Conservation (phyloP, 2,113 vertebrate species). For the Carlito syrichta region DNA sequence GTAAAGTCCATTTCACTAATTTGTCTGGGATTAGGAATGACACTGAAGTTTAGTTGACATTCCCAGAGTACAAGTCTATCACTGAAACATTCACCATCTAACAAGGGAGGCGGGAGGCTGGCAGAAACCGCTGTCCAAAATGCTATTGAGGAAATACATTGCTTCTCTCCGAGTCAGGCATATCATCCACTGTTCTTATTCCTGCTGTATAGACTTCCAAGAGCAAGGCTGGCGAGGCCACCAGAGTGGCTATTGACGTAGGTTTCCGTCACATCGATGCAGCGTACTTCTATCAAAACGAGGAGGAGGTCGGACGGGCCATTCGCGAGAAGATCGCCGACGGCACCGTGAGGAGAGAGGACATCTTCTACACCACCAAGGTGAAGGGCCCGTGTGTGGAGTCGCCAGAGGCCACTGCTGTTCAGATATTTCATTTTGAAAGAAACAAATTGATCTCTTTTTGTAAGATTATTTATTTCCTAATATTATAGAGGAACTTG, state of each 20-base stretch:
- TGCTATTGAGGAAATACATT: background rate
- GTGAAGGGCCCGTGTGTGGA: background rate
- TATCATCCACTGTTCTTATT: background rate
- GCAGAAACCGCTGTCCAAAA: background rate
- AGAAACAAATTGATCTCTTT: background rate
- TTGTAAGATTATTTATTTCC: background rate
- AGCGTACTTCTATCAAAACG: conserved; percentile 39
- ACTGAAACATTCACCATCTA: background rate
- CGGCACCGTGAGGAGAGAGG: background rate
- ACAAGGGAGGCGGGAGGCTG: no score
- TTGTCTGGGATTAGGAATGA: background rate
- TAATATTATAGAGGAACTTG: background rate
- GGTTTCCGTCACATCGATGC: conserved; percentile 50
- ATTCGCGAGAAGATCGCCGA: background rate
- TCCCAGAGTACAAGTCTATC: background rate
- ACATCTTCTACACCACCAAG: conserved; percentile 51
- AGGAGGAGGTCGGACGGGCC: background rate
- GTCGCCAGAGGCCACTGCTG: rapidly evolving
- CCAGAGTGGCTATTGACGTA: background rate
- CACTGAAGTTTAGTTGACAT: background rate
- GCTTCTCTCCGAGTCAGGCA: background rate
- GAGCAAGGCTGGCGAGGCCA: background rate
- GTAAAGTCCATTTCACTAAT: background rate
- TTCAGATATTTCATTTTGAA: rapidly evolving
- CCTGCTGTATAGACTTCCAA: conserved; percentile 16